A percentile compares a stretch with the other conserved stretches of the same genome.
Conservation (phyloP, 1,140 invertebrate genomes). For the Pogonomyrmex barbatus region DNA sequence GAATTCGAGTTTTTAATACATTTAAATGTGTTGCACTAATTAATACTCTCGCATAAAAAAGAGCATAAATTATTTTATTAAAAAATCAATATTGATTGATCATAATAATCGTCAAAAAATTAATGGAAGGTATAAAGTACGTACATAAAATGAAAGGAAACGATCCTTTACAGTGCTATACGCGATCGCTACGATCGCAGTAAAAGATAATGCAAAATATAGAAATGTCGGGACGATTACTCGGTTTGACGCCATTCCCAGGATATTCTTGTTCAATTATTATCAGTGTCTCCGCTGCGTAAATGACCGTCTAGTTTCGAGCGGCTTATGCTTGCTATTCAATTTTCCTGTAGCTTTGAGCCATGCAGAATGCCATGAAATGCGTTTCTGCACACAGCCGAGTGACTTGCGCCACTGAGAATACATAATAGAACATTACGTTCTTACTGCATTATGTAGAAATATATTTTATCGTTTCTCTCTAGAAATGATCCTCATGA, state of each 20-base stretch:
- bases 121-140: neutral
- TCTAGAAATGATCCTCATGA: neutral
- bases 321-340: constrained; percentile 10
- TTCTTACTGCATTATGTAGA: constrained; percentile 11
- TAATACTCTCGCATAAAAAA: neutral
- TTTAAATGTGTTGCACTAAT: neutral
- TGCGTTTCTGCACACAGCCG: constrained; percentile 9
- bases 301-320: constrained; percentile 49
- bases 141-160: constrained; percentile 8
- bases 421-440: constrained; percentile 51
- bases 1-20: neutral
- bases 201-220: constrained; percentile 3
- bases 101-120: neutral
- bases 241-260: neutral
- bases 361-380: constrained; percentile 4
- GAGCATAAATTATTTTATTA: neutral
- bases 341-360: constrained; percentile 39
- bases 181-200: neutral
- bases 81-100: constrained; percentile 9
- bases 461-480: constrained; percentile 31
- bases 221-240: constrained; percentile 19
- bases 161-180: neutral
- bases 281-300: constrained; percentile 2
- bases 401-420: neutral
- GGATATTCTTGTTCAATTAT: constrained; percentile 52